Conservation (phyloP, 64 coral and sea anemone genomes). For the Dendrophyllia cribrosa region DNA sequence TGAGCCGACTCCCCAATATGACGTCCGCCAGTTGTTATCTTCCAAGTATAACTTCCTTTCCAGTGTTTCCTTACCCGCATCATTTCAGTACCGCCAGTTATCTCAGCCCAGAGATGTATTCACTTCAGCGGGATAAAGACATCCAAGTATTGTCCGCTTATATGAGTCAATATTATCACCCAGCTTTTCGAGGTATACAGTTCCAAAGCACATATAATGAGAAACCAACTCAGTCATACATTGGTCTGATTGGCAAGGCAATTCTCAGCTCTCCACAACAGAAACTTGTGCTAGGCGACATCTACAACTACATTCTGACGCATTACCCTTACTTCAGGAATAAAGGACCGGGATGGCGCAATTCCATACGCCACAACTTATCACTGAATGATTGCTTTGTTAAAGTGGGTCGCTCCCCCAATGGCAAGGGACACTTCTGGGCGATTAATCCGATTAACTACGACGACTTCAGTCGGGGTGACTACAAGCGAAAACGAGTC, state of each 20-base stretch:
- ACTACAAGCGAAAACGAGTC: too few species aligned
- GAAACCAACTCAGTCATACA: slow-evolving; percentile 73
- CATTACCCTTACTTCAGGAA: too few species aligned
- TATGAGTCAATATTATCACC: background rate
- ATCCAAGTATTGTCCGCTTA: background rate
- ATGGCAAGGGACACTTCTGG: too few species aligned
- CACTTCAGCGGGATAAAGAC: background rate
- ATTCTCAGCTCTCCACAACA: slow-evolving; percentile 67
- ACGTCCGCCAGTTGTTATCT: slow-evolving; percentile 1
- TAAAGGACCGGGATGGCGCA: too few species aligned
- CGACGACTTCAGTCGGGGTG: too few species aligned
- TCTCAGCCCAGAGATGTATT: background rate
- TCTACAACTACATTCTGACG: too few species aligned
- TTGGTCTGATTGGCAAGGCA: slow-evolving; percentile 64
- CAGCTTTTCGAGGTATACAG: background rate
- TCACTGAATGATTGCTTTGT: too few species aligned
- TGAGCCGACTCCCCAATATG: background rate
- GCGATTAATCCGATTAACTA: too few species aligned
- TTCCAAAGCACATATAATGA: slow-evolving; percentile 42
- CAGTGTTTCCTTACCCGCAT: background rate
- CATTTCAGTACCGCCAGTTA: background rate
- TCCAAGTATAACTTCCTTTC: background rate
- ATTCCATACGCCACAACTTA: too few species aligned
- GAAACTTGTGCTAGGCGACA: slow-evolving; percentile 35
- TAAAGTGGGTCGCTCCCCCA: too few species aligned